Evolutionary conservation across 2,797 vertebrate species (phyloP), one percentile per base, ranked within the genome.

Genomic region (Ptychadena robeensis): DNA sequence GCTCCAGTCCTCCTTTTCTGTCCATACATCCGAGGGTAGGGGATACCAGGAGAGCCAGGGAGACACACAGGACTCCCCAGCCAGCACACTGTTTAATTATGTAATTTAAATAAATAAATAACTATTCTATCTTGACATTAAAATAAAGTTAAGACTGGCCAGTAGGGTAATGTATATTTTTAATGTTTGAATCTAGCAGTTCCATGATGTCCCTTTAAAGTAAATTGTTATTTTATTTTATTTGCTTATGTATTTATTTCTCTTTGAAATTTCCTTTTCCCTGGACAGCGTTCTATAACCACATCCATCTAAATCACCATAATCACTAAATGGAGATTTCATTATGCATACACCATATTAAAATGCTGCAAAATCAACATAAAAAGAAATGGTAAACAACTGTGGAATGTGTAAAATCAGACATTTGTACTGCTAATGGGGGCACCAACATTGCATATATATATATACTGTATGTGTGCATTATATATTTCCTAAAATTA

Each of bases 261-360:
- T 48, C 22, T 53, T 53, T 53, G 1, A 1, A 22, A 7, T 5
- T 5, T 22, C 18, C 5, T 28, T 28, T 61, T 27, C 59, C 28
- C n/a, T 61, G 59, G 59, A 61, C 59, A 61, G 59, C 10, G 8
- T 15, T 61, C 59, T 9, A 61, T 12, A 61, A 61, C 9, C 11
- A 4, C 2, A 27, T 28, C 27, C 59, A 61, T 28, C 59, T 27
- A 61, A 61, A 61, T 61, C 59, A 61, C 25, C 11, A 3, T 61
- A 61, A 61, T 61, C 25, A 61, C 59, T 12, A 61, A 61, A 61
- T 61, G n/a, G 59, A 61, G 59, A 61, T 27, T 61, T 61, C 25
- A 61, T 61, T 61, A 61, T 61, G n/a, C 59, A 28, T 28, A 28
- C 9, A 27, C 59, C 10, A 28, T 61, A 61, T 28, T 61, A 61